Percentiles rank a stretch among this genome's conserved stretches.
These are phyloP conservation scores for Gavia stellata DNA, from an alignment of 2,113 vertebrate genomes.

Conservation along the genomic window DNA sequence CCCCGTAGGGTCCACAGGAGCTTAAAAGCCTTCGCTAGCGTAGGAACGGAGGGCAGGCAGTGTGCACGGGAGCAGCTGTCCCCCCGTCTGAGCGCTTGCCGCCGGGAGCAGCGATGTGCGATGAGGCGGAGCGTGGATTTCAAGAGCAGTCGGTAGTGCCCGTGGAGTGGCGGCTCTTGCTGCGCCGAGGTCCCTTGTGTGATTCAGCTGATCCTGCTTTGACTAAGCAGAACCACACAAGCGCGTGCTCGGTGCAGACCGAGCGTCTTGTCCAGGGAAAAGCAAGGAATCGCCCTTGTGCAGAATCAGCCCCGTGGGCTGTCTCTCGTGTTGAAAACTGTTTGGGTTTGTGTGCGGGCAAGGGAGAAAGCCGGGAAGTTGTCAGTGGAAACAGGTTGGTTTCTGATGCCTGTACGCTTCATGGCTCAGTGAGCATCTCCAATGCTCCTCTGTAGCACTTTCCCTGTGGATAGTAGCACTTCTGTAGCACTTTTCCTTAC, in stretches of 20 bases:
- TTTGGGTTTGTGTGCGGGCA: neutral
- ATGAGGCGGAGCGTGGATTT: neutral
- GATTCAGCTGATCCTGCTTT: neutral
- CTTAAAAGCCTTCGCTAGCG: neutral
- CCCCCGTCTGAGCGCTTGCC: neutral
- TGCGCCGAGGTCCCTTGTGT: neutral
- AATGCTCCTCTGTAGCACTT: neutral
- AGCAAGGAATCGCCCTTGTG: neutral
- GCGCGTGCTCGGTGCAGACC: neutral
- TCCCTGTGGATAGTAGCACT: neutral
- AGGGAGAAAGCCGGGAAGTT: neutral
- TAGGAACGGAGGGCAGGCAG: neutral
- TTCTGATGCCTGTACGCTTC: neutral
- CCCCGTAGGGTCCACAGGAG: neutral
- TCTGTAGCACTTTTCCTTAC: neutral
- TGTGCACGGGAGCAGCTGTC: neutral
- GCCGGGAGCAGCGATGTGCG: fast-evolving
- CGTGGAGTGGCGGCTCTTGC: too few species aligned
- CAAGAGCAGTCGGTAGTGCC: neutral
- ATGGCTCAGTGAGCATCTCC: neutral
- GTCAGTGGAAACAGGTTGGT: too few species aligned
- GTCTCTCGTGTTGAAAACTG: neutral
- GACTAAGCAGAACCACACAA: neutral
- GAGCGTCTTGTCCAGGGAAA: neutral
- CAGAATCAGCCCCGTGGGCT: neutral